Base-by-base conservation (phyloP, 2,113 vertebrate species). In the Speoplatyrhinus poulsoni region DNA sequence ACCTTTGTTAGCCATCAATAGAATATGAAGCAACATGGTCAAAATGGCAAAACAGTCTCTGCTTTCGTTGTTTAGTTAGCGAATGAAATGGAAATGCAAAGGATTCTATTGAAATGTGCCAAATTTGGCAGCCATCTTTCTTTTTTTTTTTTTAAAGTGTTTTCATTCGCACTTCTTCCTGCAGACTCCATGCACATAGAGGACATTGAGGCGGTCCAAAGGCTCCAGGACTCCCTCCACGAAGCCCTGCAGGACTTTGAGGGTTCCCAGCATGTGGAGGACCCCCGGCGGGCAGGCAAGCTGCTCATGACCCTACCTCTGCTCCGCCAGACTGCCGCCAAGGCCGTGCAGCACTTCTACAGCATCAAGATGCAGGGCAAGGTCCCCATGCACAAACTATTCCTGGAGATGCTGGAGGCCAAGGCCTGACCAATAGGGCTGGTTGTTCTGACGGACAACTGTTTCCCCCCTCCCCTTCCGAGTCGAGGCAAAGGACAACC, bases 371-470 rank as follows among this genome's bases (percentile, higher is more conserved):
- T 96, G 90, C 95, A 97, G 91, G 96, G 95, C 87, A 96, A 95
- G 83, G 95, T 98, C 77, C 95, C 96, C 90, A 98, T 98, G 96
- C 96, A 96, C 93, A 97, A 96, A 96, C 96, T 97, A 84, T 96
- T 98, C 92, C 92, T 96, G 70, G 96, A 98, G 93, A 98, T 98
- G 96, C 82, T 98, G 79, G 96, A 98, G 85, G 96, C 96, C 90
- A 98, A 97, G 89, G 93, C 95, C 91, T 96, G 95, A 98, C 84
- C 60, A 57, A 17, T 0, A 62, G 59, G 68, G 62, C 55, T 36
- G 13, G 80, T 60, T n/a, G 63, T 67, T 74, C 36, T 76, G 83
- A 87, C 74, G 52, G 72, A 80, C 85, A 80, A 72, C 83, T 74
- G 84, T 81, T 64, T 76, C 77, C 54, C 4, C 10, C 71, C 26